These are phyloP conservation scores for Drosophila seclusa DNA, from an alignment of 2,888 invertebrate species.

Conservation along the genomic window DNA sequence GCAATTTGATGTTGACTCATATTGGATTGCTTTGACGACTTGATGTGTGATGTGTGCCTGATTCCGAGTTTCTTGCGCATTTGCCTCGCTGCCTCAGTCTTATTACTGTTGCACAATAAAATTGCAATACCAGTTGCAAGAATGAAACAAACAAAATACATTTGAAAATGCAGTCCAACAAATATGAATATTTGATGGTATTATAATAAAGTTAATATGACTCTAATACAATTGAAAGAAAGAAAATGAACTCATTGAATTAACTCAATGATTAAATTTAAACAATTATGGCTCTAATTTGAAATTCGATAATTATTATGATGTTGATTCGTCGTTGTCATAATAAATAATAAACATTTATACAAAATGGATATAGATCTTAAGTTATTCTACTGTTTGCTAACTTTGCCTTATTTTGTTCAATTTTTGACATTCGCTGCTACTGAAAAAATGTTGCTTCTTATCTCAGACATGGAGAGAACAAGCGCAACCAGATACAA, in stretches of 20 bases:
- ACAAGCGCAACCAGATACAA: background rate
- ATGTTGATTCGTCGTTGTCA: background rate
- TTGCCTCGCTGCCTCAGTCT: background rate
- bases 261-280: background rate
- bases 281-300: background rate
- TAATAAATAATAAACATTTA: background rate
- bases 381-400: background rate
- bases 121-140: background rate
- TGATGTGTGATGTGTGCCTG: slow-evolving; percentile 11
- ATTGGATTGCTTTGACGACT: slow-evolving; percentile 36
- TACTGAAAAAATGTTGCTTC: background rate
- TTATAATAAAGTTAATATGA: background rate
- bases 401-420: background rate
- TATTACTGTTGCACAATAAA: background rate
- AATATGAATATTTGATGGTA: background rate
- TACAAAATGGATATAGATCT: background rate
- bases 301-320: background rate
- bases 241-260: background rate
- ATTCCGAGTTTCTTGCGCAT: background rate
- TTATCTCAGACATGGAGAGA: background rate
- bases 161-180: background rate
- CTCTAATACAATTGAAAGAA: background rate
- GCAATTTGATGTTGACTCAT: slow-evolving; percentile 55
- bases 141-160: too few relatives aligned
- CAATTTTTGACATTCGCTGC: background rate